phyloP scores from a whole-genome alignment of 2,113 vertebrate species.

The Hemibates koningsi region DNA sequence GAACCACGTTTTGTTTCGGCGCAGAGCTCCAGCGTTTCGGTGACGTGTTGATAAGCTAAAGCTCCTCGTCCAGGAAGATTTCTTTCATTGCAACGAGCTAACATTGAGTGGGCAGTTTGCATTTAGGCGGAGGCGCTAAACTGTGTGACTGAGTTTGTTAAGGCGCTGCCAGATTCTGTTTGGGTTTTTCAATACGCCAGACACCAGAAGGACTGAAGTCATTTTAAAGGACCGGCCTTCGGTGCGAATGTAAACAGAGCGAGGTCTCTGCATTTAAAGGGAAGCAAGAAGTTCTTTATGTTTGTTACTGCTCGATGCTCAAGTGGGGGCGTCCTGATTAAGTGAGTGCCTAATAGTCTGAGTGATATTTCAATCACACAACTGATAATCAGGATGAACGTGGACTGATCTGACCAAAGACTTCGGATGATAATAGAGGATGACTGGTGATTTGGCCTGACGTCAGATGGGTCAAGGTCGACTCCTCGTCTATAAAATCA shows the following conservation, averaged over 20 bases:
- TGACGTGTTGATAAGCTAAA: neutral
- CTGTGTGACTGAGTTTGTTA: neutral
- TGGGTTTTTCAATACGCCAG: neutral
- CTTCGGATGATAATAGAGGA: neutral
- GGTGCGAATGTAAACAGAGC: neutral
- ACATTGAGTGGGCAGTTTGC: neutral
- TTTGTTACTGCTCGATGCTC: neutral
- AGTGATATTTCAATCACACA: neutral
- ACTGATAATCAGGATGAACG: neutral
- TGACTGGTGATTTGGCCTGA: neutral
- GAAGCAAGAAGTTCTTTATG: neutral
- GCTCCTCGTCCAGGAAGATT: no score
- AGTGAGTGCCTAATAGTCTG: neutral
- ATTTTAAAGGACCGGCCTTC: neutral
- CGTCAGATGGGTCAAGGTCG: neutral
- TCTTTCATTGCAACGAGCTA: neutral
- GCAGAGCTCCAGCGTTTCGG: neutral
- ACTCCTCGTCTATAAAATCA: neutral
- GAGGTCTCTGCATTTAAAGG: neutral
- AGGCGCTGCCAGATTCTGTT: neutral
- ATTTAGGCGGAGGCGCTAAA: neutral
- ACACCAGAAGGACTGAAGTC: neutral
- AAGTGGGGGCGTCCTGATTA: neutral
- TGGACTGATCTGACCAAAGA: neutral
- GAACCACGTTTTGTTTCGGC: rapidly evolving